phyloP scores from a whole-genome alignment of 92 coral and sea anemone genomes.

The Epizoanthus illoricatus region DNA sequence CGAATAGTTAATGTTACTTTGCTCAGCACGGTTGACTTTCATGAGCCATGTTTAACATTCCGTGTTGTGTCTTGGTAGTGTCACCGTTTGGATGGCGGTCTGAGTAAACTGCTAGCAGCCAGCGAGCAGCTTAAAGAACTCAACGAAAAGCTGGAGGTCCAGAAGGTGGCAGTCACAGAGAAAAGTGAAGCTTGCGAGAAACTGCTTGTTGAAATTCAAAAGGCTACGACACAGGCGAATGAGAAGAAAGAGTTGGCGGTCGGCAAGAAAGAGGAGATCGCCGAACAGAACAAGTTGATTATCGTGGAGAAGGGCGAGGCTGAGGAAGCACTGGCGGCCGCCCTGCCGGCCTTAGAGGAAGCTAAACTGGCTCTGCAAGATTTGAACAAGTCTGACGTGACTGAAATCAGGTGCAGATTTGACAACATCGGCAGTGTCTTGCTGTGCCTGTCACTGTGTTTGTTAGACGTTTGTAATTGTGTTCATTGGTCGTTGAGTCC shows the following conservation, averaged over 20 bases:
- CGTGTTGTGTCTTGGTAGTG: slow-evolving; percentile 52
- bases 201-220: slow-evolving; percentile 80
- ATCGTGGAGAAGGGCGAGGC: slow-evolving; percentile 93
- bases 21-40: too few species aligned
- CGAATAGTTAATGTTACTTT: too few species aligned
- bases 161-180: slow-evolving; percentile 96
- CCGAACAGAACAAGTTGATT: slow-evolving; percentile 87
- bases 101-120: slow-evolving; percentile 94
- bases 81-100: slow-evolving; percentile 98
- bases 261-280: slow-evolving; percentile 91
- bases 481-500: too few species aligned
- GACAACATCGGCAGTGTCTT: background rate
- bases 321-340: slow-evolving; percentile 90
- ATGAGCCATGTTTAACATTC: background rate
- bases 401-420: slow-evolving; percentile 82
- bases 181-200: slow-evolving; percentile 98
- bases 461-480: too few species aligned
- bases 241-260: slow-evolving; percentile 95
- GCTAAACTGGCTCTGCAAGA: slow-evolving; percentile 97
- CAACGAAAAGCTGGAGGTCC: slow-evolving; percentile 94
- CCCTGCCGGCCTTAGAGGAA: slow-evolving; percentile 95
- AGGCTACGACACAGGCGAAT: slow-evolving; percentile 88
- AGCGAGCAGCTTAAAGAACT: slow-evolving; percentile 98
- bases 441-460: background rate
- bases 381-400: slow-evolving; percentile 96